Percentiles rank a stretch among this genome's conserved stretches.
These are phyloP conservation scores for Melanotaenia parkinsoni DNA, from an alignment of 2,797 vertebrate genomes.

Conservation along the genomic window DNA sequence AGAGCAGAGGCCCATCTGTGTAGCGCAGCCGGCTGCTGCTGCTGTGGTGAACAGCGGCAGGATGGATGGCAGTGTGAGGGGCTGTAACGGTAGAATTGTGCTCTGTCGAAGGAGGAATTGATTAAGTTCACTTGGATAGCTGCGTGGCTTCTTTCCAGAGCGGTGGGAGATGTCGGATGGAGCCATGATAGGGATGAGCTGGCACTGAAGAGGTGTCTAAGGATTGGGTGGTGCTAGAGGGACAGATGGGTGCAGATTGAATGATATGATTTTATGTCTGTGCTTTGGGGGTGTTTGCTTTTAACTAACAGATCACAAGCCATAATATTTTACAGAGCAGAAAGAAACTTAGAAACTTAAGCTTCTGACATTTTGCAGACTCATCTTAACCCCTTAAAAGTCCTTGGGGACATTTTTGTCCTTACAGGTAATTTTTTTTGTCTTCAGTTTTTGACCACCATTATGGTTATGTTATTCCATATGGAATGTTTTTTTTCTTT, in stretches of 20 bases:
- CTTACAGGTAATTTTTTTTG: too few relatives aligned
- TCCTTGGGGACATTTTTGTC: too few relatives aligned
- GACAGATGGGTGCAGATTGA: conserved; percentile 56
- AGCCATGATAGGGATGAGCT: conserved; percentile 59
- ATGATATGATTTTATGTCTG: conserved; percentile 29
- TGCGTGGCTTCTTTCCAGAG: conserved; percentile 54
- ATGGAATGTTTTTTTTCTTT: too few relatives aligned
- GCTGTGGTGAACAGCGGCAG: conserved; percentile 40
- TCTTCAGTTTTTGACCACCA: too few relatives aligned
- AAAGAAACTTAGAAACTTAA: neutral
- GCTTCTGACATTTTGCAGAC: neutral
- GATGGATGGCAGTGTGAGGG: conserved; percentile 62
- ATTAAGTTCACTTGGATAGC: conserved; percentile 69
- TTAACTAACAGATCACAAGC: conserved; percentile 11
- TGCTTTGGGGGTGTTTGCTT: conserved; percentile 20
- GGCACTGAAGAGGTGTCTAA: conserved; percentile 49
- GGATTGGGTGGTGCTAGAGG: conserved; percentile 20
- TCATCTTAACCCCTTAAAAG: neutral
- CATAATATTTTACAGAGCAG: conserved; percentile 8
- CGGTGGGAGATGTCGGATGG: conserved; percentile 58
- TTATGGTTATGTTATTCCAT: too few relatives aligned
- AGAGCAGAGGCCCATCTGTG: conserved; percentile 75
- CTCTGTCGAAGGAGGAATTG: conserved; percentile 72
- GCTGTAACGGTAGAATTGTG: conserved; percentile 61
- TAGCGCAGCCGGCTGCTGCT: conserved; percentile 54